Conservation (phyloP, 2,113 vertebrate species). For the Spermophilus dauricus region DNA sequence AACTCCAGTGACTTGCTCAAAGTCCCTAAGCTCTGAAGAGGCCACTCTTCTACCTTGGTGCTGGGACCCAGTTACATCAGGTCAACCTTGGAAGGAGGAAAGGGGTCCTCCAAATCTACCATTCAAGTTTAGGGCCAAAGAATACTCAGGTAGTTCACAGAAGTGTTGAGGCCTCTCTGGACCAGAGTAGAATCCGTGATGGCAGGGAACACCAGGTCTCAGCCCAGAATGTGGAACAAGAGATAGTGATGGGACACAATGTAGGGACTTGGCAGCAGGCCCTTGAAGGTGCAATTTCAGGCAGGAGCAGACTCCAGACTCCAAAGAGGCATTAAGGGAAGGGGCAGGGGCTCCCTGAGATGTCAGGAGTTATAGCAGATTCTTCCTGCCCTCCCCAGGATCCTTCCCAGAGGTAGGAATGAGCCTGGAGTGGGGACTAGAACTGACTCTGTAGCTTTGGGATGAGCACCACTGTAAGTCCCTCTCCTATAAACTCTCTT, state of each 20-base stretch:
- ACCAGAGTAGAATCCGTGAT: background rate
- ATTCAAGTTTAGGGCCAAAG: background rate
- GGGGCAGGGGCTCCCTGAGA: background rate
- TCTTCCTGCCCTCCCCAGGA: background rate
- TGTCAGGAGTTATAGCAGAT: background rate
- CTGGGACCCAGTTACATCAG: background rate
- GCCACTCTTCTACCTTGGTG: conserved; percentile 6
- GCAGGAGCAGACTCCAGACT: background rate
- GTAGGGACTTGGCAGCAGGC: background rate
- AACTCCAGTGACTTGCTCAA: background rate
- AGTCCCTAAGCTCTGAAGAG: background rate
- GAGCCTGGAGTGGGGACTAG: background rate
- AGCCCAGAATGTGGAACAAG: background rate
- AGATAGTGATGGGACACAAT: background rate
- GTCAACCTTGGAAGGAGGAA: background rate
- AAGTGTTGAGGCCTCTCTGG: background rate
- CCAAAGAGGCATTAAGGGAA: background rate
- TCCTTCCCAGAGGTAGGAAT: background rate
- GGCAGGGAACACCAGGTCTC: background rate
- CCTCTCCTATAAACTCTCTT: background rate
- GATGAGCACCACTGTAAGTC: background rate
- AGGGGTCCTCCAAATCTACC: background rate
- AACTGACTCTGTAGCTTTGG: background rate
- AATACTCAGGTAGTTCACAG: background rate
- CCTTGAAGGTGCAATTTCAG: background rate